These are phyloP conservation scores for Leuciscus waleckii DNA, from an alignment of 2,797 vertebrate genomes.

Conservation along the genomic window DNA sequence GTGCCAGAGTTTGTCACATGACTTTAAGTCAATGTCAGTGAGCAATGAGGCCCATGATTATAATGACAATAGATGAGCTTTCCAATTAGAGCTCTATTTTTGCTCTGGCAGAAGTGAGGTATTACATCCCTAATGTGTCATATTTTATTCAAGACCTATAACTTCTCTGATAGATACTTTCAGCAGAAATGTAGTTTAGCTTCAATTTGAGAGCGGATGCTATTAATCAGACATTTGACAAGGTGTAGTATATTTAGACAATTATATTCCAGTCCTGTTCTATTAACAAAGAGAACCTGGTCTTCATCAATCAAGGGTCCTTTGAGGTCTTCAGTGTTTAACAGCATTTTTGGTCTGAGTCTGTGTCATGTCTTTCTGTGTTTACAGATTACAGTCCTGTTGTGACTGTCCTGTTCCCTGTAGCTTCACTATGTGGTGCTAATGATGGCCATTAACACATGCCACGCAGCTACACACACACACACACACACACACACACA, in stretches of 20 bases:
- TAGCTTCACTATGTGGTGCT: conserved; percentile 20
- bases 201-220: conserved; percentile 52
- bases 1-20: not conserved
- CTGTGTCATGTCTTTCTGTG: not conserved
- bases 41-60: conserved; percentile 52
- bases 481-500: no score
- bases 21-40: conserved; percentile 39
- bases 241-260: conserved; percentile 56
- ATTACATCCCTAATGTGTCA: conserved; percentile 66
- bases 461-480: not conserved
- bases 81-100: conserved; percentile 68
- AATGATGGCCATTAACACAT: conserved; percentile 34
- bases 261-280: conserved; percentile 56
- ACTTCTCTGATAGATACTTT: conserved; percentile 58
- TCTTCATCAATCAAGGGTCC: conserved; percentile 45
- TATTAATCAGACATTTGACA: conserved; percentile 56
- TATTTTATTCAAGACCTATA: conserved; percentile 66
- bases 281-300: conserved; percentile 49
- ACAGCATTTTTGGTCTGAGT: conserved; percentile 4
- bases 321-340: not conserved
- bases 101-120: conserved; percentile 62
- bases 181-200: conserved; percentile 45
- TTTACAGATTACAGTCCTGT: not conserved
- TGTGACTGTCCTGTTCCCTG: conserved; percentile 16
- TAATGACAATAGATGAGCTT: conserved; percentile 63